Conservation (phyloP, 2,888 invertebrate species). For the Phyto melanocephala region DNA sequence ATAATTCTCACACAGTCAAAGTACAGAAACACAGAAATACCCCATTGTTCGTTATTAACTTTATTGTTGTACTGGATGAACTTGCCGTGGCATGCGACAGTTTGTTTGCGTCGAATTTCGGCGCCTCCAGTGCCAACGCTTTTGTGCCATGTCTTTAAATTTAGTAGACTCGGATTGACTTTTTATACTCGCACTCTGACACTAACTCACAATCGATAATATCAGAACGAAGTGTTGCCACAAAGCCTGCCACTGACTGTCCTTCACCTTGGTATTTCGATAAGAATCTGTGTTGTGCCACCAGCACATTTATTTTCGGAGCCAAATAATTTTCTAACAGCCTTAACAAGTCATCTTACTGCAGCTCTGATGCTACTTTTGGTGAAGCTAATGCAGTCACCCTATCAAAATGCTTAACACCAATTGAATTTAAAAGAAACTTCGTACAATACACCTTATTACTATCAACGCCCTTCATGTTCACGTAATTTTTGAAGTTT, state of each 20-base stretch:
- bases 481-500: too few species aligned
- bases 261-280: conserved; percentile 14
- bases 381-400: too few species aligned
- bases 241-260: too few species aligned
- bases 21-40: too few species aligned
- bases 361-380: conserved; percentile 21
- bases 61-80: not conserved
- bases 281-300: conserved; percentile 46
- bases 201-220: conserved; percentile 34
- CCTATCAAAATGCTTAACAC: too few species aligned
- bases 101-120: not conserved
- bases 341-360: conserved; percentile 35
- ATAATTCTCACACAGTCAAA: too few species aligned
- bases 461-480: too few species aligned
- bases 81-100: too few species aligned
- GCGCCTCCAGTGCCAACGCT: conserved; percentile 43
- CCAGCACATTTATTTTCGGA: conserved; percentile 40
- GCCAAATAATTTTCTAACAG: conserved; percentile 28
- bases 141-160: not conserved
- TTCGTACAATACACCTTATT: too few species aligned
- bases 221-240: conserved; percentile 15
- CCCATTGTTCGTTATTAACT: not conserved
- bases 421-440: too few species aligned
- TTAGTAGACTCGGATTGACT: conserved; percentile 13
- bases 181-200: conserved; percentile 8